Base-by-base conservation (phyloP, 2,797 vertebrate species). In the Lacerta agilis region DNA sequence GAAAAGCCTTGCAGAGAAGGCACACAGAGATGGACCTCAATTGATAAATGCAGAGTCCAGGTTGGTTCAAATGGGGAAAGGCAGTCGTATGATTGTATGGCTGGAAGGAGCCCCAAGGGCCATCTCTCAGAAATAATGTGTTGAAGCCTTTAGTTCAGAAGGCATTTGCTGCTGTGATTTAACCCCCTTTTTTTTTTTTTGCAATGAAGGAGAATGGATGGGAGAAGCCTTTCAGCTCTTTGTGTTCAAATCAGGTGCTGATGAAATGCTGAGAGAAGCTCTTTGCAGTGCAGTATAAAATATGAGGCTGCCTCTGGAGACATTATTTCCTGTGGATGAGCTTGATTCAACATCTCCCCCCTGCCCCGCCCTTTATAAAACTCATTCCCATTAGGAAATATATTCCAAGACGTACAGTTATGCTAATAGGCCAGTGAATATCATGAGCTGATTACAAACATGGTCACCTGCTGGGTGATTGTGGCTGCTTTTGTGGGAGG, bases 361-460 rank as follows among this genome's bases (percentile, higher is more conserved):
- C 29, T 58, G 55, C 15, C 5, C 84, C 38, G 83, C 76, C 77
- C 87, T 81, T 77, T 81, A 83, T 82, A 72, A 88, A 82, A 88
- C 88, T 87, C 85, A n/a, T 86, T 93, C 88, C 82, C 89, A 83
- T 78, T 67, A 77, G 85, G 88, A 80, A 78, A 18, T 82, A 66
- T 18, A 78, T 90, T 87, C 89, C 82, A 87, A 89, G 87, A 43
- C 87, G 67, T 71, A 76, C 61, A 82, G 83, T 88, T 90, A 91
- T 90, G 92, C 89, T 90, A 86, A 90, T 89, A 23, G 0, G 23
- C 13, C 69, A 20, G 86, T 91, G 88, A 92, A 88, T 92, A 90
- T 93, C 89, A 92, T 88, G 80, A 83, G 83, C 49, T 92, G 88
- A 88, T 86, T 84, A 77, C 71, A 69, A 29, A 72, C 58, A 43